Evolutionary conservation across 2,113 vertebrate species (phyloP), one percentile per base, ranked within the genome.

Genomic region (Lepisosteus osseus): DNA sequence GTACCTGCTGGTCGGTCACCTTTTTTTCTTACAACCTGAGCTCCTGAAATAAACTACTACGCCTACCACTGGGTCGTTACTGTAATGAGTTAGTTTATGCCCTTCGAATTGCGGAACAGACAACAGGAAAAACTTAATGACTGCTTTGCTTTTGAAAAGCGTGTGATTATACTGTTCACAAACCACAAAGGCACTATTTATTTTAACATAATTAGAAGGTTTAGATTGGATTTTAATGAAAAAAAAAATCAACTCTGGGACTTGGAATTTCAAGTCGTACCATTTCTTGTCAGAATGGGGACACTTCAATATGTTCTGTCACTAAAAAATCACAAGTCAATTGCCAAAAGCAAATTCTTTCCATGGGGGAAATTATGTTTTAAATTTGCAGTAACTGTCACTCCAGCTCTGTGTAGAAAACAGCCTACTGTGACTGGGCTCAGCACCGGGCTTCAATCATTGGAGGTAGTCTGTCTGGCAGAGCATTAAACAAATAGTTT

Each of bases 201-300:
- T 73, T 17, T 42, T 17, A 61, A 56, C 55, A 61, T 45, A 67
- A 67, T 61, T 5, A n/a, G 4, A 0, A 6, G 41, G 44, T 67
- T 67, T 7, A 67, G 61, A n/a, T 59, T 11, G 65, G 54, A 67
- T 59, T 72, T 67, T 65, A 51, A 17, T 43, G 14, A 55, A 17
- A 29, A 13, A 13, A 29, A 29, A 42, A 13, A 41, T 17, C 11
- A 55, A 12, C 40, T 51, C 41, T 7, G 11, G 40, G 59, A 42
- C 63, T 42, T 29, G 29, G 29, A 54, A 65, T 7, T 44, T 44
- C 29, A 14, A 56, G 7, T 13, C 62, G 5, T 29, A 54, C 45
- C 15, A 12, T 29, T 14, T 3, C 11, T 11, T 29, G 29, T 29
- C 29, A 29, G 29, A 29, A 29, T 29, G 29, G 29, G 29, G 29